Evolutionary conservation across 2,113 vertebrate genomes (phyloP).

Genomic region (Ictalurus punctatus): DNA sequence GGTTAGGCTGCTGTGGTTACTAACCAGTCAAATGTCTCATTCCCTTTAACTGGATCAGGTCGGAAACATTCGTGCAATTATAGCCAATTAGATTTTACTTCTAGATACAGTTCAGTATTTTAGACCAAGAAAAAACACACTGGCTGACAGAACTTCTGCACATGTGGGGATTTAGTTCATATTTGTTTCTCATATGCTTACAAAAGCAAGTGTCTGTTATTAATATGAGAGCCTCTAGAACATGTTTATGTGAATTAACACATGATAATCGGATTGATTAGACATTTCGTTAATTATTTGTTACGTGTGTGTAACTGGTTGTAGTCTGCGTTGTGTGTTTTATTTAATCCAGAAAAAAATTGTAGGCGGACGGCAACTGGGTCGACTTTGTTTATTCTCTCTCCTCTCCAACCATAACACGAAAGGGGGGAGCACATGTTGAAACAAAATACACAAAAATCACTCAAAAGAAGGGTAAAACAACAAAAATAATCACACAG

Average conservation of each 20-base stretch:
- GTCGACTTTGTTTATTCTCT: too few relatives aligned
- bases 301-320: not conserved
- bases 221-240: not conserved
- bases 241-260: not conserved
- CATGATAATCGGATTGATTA: not conserved
- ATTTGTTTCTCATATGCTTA: not conserved
- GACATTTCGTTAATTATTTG: not conserved
- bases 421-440: too few relatives aligned
- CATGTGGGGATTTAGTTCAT: not conserved
- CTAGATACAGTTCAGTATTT: not conserved
- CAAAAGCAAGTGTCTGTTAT: not conserved
- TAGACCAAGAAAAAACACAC: not conserved
- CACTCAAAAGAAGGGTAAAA: too few relatives aligned
- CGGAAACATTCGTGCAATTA: not conserved
- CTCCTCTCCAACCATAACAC: too few relatives aligned
- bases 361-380: too few relatives aligned
- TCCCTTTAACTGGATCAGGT: not conserved
- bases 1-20: not conserved
- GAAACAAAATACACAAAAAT: too few relatives aligned
- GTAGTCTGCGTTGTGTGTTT: too few relatives aligned
- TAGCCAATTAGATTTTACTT: not conserved
- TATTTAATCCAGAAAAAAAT: too few relatives aligned
- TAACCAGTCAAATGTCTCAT: not conserved
- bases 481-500: too few relatives aligned
- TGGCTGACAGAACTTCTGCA: not conserved